These are phyloP conservation scores for Cremastinae sp. DNA, from an alignment of 2,888 invertebrate genomes.

Conservation along the genomic window DNA sequence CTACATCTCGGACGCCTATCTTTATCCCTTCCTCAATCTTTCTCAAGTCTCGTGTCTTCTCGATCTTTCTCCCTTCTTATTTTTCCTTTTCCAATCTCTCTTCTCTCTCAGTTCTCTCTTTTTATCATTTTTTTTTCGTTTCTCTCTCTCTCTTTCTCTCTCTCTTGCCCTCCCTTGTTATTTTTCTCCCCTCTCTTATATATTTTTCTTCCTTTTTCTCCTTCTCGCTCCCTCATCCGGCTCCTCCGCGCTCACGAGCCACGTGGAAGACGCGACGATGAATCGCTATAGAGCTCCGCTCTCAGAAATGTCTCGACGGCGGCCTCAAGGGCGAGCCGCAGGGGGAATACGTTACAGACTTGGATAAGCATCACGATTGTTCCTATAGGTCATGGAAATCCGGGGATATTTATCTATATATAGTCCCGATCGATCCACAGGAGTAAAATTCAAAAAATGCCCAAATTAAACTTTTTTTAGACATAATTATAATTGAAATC, in stretches of 20 bases:
- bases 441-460: background rate
- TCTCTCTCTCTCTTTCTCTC: background rate
- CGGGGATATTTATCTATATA: conserved; percentile 41
- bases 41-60: conserved; percentile 40
- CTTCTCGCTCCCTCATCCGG: conserved; percentile 16
- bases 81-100: background rate
- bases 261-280: conserved; percentile 47
- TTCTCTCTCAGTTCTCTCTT: conserved; percentile 4
- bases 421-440: too few species aligned
- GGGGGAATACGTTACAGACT: conserved; percentile 34
- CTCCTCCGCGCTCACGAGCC: conserved; percentile 44
- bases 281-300: conserved; percentile 31
- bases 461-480: background rate
- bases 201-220: background rate
- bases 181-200: too few species aligned
- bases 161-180: background rate
- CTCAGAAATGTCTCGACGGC: conserved; percentile 18
- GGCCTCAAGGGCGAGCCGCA: conserved; percentile 36
- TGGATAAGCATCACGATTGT: conserved; percentile 46
- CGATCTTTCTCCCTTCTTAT: background rate
- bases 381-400: conserved; percentile 48
- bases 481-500: too few species aligned
- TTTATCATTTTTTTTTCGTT: background rate
- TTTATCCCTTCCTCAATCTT: conserved; percentile 59
- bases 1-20: conserved; percentile 51